Percentiles rank a stretch among this genome's conserved stretches.
Conservation (phyloP, 2,113 vertebrate genomes). For the Onychorhynchus coronatus region DNA sequence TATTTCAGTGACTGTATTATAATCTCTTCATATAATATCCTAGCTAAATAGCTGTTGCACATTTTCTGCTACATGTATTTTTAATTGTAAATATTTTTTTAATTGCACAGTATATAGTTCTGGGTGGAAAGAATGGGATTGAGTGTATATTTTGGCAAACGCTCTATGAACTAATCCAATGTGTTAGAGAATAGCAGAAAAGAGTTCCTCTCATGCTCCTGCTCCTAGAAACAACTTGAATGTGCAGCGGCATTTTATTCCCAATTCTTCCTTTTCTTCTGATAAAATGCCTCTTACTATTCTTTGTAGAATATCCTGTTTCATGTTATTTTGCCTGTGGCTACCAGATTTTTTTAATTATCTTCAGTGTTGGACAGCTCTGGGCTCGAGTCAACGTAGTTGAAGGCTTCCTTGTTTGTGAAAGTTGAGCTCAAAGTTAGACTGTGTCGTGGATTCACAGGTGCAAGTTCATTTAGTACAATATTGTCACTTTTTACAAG, state of each 20-base stretch:
- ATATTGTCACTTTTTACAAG: constrained; percentile 93
- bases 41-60: neutral
- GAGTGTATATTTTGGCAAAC: neutral
- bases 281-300: constrained; percentile 36
- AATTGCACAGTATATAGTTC: neutral
- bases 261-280: neutral
- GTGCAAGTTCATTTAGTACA: constrained; percentile 88
- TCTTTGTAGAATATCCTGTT: constrained; percentile 12
- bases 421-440: constrained; percentile 84
- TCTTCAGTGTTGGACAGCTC: constrained; percentile 84
- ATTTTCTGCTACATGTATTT: neutral
- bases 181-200: constrained; percentile 6
- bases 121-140: neutral
- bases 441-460: constrained; percentile 83
- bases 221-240: neutral
- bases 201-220: neutral
- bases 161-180: neutral
- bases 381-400: constrained; percentile 81
- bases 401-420: constrained; percentile 86
- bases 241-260: constrained; percentile 13
- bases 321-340: neutral
- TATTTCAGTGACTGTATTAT: neutral
- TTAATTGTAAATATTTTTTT: neutral
- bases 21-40: neutral
- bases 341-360: constrained; percentile 34